Percentiles rank a stretch among this genome's conserved stretches.
These are phyloP conservation scores for Silvanus unidentatus DNA, from an alignment of 2,888 invertebrate genomes.

Conservation along the genomic window DNA sequence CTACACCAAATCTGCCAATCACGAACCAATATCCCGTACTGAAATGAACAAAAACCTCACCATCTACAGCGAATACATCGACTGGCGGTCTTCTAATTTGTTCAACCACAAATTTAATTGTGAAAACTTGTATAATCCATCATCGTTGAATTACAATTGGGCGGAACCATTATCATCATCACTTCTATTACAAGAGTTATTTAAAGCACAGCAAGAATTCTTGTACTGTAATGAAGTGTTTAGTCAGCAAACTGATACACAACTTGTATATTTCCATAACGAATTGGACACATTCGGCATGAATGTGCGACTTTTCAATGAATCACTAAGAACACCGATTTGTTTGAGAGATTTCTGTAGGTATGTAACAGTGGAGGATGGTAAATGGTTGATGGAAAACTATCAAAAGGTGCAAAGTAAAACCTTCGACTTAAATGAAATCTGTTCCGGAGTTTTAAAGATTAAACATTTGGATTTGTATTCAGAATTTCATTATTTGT, in stretches of 20 bases:
- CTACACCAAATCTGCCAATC: constrained; percentile 9
- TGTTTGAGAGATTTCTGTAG: constrained; percentile 34
- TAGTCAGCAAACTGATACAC: constrained; percentile 27
- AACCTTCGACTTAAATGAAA: constrained; percentile 13
- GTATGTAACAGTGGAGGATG: constrained; percentile 22
- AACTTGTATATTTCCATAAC: constrained; percentile 27
- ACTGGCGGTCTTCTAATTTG: too few species aligned
- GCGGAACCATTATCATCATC: constrained; percentile 25
- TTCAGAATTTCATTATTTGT: constrained; percentile 20
- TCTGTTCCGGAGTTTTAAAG: constrained; percentile 23
- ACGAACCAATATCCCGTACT: too few species aligned
- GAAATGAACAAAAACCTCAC: too few species aligned
- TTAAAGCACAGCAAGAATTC: constrained; percentile 22
- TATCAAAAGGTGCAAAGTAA: background rate
- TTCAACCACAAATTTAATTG: constrained; percentile 6
- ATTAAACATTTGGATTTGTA: constrained; percentile 18
- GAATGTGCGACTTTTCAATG: constrained; percentile 23
- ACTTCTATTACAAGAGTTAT: constrained; percentile 26
- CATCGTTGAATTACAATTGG: constrained; percentile 23
- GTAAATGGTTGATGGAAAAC: constrained; percentile 22
- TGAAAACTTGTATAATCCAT: constrained; percentile 13
- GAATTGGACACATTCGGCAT: constrained; percentile 29
- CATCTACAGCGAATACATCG: too few species aligned
- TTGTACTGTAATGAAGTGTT: constrained; percentile 21
- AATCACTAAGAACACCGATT: constrained; percentile 25